These are phyloP conservation scores for Acholoe squamosa DNA, from an alignment of 2,888 invertebrate species.

Conservation along the genomic window DNA sequence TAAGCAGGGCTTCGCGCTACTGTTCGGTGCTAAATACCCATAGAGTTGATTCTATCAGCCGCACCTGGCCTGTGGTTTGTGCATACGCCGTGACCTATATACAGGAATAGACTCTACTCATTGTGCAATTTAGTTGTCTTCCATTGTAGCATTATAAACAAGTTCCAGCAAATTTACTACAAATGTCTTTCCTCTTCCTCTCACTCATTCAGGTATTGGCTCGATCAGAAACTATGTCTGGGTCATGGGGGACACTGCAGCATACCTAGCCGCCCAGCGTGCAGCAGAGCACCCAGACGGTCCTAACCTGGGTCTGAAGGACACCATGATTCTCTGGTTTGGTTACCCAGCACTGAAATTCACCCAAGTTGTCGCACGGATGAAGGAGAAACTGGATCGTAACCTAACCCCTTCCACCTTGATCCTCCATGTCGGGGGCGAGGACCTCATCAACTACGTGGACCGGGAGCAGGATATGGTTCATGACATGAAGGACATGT, in stretches of 20 bases:
- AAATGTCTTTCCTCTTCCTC: neutral
- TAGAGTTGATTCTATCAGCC: too few species aligned
- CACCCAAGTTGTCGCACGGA: neutral
- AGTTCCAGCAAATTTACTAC: neutral
- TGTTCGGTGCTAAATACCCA: too few species aligned
- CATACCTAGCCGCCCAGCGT: neutral
- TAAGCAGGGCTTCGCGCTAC: too few species aligned
- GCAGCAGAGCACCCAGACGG: slow-evolving; percentile 26
- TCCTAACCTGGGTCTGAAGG: neutral
- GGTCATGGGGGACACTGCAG: slow-evolving; percentile 15
- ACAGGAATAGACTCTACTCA: too few species aligned
- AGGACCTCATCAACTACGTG: slow-evolving; percentile 24
- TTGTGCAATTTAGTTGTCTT: too few species aligned
- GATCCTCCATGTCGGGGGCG: slow-evolving; percentile 6
- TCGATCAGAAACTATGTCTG: neutral
- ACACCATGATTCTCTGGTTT: slow-evolving; percentile 49
- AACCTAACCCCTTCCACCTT: neutral
- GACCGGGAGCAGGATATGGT: neutral
- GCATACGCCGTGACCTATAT: too few species aligned
- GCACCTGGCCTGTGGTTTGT: too few species aligned
- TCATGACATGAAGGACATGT: neutral
- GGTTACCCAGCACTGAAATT: slow-evolving; percentile 9
- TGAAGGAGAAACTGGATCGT: slow-evolving; percentile 11
- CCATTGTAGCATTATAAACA: too few species aligned
- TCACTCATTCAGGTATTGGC: neutral